Conservation (phyloP, 2,888 invertebrate species). For the Drosophila basisetae region DNA sequence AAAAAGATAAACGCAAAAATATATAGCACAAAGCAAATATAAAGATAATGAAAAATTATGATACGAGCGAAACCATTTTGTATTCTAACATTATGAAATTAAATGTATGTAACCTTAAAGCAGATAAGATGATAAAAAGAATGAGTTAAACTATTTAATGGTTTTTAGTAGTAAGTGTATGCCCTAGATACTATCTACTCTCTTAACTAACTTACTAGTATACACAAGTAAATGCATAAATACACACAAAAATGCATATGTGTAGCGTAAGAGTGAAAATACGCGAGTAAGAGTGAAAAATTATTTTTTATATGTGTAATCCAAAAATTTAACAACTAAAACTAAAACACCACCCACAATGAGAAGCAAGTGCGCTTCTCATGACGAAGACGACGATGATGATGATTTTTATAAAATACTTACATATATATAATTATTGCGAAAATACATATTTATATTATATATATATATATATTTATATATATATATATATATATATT, state of each 20-base stretch:
- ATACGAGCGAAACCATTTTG: constrained; percentile 59
- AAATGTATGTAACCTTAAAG: constrained; percentile 42
- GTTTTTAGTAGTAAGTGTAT: constrained; percentile 66
- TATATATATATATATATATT: constrained; percentile 59
- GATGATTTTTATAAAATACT: constrained; percentile 58
- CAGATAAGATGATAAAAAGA: constrained; percentile 29
- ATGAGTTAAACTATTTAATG: constrained; percentile 67
- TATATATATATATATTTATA: constrained; percentile 46
- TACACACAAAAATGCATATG: constrained; percentile 23
- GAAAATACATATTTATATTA: constrained; percentile 62
- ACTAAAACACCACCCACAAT: constrained; percentile 56
- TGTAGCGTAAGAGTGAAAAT: constrained; percentile 34
- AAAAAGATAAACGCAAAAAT: constrained; percentile 56
- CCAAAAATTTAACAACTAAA: constrained; percentile 64
- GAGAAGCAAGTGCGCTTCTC: constrained; percentile 36
- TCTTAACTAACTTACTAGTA: constrained; percentile 20
- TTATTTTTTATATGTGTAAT: constrained; percentile 75
- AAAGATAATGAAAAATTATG: constrained; percentile 32
- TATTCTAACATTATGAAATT: constrained; percentile 52
- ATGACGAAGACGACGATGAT: constrained; percentile 25
- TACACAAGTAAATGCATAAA: constrained; percentile 32
- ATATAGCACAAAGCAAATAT: constrained; percentile 52
- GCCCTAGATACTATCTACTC: constrained; percentile 37
- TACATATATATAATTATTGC: constrained; percentile 48
- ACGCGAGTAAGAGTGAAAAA: constrained; percentile 35